A percentile compares a stretch with the other conserved stretches of the same genome.
phyloP scores from a whole-genome alignment of 2,113 vertebrate species.

The Mandrillus leucophaeus region DNA sequence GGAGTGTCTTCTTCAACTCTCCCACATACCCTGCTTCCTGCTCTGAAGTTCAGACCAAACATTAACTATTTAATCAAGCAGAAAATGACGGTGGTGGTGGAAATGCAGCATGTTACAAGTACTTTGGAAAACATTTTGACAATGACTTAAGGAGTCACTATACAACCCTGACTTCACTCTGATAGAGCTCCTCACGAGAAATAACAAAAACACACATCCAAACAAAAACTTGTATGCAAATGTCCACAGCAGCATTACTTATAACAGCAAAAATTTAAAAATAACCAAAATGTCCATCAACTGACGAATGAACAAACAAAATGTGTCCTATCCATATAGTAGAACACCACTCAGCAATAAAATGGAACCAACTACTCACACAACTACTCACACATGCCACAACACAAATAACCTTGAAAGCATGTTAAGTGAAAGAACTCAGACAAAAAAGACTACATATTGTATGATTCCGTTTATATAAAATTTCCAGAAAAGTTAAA shows the following conservation, averaged over 20 bases:
- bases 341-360: not conserved
- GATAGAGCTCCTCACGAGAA: not conserved
- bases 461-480: not conserved
- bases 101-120: not conserved
- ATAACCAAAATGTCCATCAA: not conserved
- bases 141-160: not conserved
- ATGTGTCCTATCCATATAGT: not conserved
- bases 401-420: not conserved
- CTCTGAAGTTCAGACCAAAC: not conserved
- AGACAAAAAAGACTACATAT: not conserved
- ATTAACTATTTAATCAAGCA: not conserved
- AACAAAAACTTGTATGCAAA: not conserved
- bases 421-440: not conserved
- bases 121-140: not conserved
- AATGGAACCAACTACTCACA: not conserved
- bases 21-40: not conserved
- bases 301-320: not conserved
- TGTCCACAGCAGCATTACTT: not conserved
- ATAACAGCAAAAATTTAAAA: not conserved
- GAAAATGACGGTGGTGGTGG: not conserved
- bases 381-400: too few species aligned
- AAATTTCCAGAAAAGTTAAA: conserved; percentile 15
- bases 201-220: not conserved
- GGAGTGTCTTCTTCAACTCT: not conserved
- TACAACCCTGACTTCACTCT: not conserved